Evolutionary conservation across 2,888 invertebrate genomes (phyloP), one percentile per base, ranked within the genome.

Genomic region (Acleris holmiana): DNA sequence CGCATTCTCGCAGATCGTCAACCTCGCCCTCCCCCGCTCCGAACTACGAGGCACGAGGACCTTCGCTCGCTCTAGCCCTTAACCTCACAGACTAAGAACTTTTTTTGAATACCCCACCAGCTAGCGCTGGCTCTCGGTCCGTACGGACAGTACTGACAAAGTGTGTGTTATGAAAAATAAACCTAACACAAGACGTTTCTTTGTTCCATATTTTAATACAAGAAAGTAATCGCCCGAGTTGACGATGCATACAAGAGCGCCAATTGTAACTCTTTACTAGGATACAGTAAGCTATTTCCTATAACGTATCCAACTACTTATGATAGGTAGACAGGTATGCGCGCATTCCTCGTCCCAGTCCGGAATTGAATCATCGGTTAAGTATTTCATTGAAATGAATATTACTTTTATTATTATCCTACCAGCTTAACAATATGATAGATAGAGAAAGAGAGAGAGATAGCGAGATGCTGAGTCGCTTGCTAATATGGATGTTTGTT

Each of bases 1-100:
- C 82, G 84, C 88, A 87, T 88, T 88, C 89, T 86, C 85, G 79
- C 79, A 79, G 89, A 89, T 82, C 88, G 86, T 88, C 89, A 89
- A 90, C 90, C 89, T 88, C 86, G 78, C 71, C 59, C 67, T 67
- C 70, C 74, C 75, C 74, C 77, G 35, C 58, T 46, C 58, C 25
- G 41, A 54, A 21, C 54, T 59, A 48, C 54, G 48, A 53, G 58
- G 48, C 47, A 48, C 55, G 41, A 19, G 48, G 57, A 56, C 56
- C 49, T 35, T 13, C 56, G 8, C 15, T n/a, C 50, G 17, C 44
- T 77, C 78, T 77, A 76, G 75, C 76, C 72, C 73, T 62, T 61
- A 60, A 49, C 13, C 44, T 41, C 29, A 50, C 25, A 8, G 21
- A 17, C 5, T 74, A 76, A 75, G 73, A 55, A 35, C 40, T 23